phyloP scores from a whole-genome alignment of 2,113 vertebrate species.

The Caranx melampygus region DNA sequence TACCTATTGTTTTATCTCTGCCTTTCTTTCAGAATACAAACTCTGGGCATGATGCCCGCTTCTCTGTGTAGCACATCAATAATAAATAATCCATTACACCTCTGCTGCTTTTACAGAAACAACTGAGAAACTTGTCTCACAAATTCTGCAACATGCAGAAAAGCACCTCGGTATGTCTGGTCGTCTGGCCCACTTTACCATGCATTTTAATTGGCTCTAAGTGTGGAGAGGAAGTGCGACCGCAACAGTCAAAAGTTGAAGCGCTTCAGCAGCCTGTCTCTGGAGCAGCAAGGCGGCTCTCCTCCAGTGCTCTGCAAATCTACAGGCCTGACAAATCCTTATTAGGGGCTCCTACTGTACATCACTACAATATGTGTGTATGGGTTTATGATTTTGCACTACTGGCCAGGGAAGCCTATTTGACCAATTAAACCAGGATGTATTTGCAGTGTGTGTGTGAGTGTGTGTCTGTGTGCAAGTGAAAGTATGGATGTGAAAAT shows the following conservation, averaged over 20 bases:
- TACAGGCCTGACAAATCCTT: constrained; percentile 73
- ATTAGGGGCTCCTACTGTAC: constrained; percentile 67
- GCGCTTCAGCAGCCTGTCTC: constrained; percentile 46
- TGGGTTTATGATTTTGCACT: constrained; percentile 58
- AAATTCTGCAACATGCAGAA: constrained; percentile 21
- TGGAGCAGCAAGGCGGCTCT: constrained; percentile 40
- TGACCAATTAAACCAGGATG: constrained; percentile 81
- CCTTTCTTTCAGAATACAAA: constrained; percentile 19
- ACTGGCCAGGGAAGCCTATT: constrained; percentile 66
- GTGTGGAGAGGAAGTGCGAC: constrained; percentile 27
- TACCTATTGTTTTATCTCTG: constrained; percentile 6
- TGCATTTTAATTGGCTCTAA: constrained; percentile 73
- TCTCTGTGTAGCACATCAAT: constrained; percentile 22
- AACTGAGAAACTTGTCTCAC: constrained; percentile 42
- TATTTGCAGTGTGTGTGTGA: constrained; percentile 52
- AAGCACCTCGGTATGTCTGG: not conserved
- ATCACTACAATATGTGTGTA: constrained; percentile 51
- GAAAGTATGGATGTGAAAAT: constrained; percentile 66
- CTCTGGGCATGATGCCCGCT: constrained; percentile 24
- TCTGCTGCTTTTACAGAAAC: constrained; percentile 51
- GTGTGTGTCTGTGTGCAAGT: constrained; percentile 26
- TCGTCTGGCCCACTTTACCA: constrained; percentile 25
- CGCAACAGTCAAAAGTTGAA: constrained; percentile 42
- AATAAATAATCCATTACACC: constrained; percentile 60
- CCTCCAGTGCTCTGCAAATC: constrained; percentile 58